A percentile compares a stretch with the other conserved stretches of the same genome.
Evolutionary conservation across 1,140 invertebrate species (phyloP).

Genomic region (Bombus superbus): DNA sequence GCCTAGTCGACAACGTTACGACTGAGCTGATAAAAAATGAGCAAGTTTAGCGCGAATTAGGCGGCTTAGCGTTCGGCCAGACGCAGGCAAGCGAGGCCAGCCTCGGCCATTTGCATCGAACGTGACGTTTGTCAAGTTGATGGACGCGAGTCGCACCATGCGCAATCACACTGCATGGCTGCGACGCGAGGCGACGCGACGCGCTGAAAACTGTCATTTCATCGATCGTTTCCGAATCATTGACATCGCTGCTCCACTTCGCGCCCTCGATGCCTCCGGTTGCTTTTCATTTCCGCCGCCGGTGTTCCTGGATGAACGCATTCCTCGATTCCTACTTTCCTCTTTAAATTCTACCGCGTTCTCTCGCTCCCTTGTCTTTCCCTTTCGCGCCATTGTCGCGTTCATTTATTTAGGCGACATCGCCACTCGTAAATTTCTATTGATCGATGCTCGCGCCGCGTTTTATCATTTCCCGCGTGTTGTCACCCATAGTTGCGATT

Average conservation of each 20-base stretch:
- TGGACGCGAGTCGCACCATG: conserved; percentile 37
- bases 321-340: neutral
- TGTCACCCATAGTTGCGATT: neutral
- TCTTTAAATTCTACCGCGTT: conserved; percentile 17
- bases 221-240: conserved; percentile 47
- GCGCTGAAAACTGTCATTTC: conserved; percentile 41
- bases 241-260: conserved; percentile 30
- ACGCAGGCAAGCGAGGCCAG: neutral
- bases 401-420: neutral
- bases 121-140: conserved; percentile 46
- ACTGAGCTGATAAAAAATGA: conserved; percentile 20
- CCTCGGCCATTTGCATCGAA: conserved; percentile 27
- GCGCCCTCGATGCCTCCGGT: conserved; percentile 3
- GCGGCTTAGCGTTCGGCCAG: neutral
- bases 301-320: conserved; percentile 18
- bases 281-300: conserved; percentile 24
- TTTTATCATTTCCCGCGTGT: neutral
- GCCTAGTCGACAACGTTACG: too few species aligned
- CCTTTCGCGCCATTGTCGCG: neutral
- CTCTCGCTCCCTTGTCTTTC: neutral
- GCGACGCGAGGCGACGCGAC: conserved; percentile 1
- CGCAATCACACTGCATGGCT: conserved; percentile 35
- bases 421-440: neutral
- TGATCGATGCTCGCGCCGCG: neutral
- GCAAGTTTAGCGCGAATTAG: conserved; percentile 23